These are phyloP conservation scores for Pediacus dermestoides DNA, from an alignment of 2,888 invertebrate species.

Conservation along the genomic window DNA sequence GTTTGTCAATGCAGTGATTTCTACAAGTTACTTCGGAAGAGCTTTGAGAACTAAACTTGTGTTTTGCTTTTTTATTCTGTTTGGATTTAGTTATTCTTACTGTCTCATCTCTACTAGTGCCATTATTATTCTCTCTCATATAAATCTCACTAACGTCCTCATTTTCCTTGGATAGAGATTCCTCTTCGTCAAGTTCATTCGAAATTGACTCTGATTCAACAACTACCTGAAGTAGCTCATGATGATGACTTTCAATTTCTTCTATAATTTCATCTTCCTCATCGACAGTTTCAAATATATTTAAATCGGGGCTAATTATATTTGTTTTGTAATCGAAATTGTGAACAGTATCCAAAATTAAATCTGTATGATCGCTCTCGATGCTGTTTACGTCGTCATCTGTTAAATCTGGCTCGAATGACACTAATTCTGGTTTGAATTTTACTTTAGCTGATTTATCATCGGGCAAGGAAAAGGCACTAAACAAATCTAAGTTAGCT, in stretches of 20 bases:
- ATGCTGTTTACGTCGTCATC: slow-evolving; percentile 47
- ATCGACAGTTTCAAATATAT: slow-evolving; percentile 32
- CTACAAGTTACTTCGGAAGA: slow-evolving; percentile 38
- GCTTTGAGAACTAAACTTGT: too few species aligned
- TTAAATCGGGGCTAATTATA: slow-evolving; percentile 16
- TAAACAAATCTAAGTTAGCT: slow-evolving; percentile 53
- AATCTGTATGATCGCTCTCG: slow-evolving; percentile 41
- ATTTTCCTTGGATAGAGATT: too few species aligned
- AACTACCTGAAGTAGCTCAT: too few species aligned
- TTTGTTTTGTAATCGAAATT: slow-evolving; percentile 27
- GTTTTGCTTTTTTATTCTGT: slow-evolving; percentile 6
- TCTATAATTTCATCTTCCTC: slow-evolving; percentile 33
- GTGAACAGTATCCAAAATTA: slow-evolving; percentile 18
- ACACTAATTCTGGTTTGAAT: slow-evolving; percentile 52
- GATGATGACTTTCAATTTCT: slow-evolving; percentile 24
- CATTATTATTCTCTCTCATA: too few species aligned
- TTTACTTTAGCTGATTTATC: slow-evolving; percentile 48
- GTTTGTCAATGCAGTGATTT: slow-evolving; percentile 45
- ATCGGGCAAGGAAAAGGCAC: slow-evolving; percentile 30
- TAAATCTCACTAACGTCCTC: too few species aligned
- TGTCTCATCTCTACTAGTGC: too few species aligned
- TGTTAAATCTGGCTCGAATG: slow-evolving; percentile 51
- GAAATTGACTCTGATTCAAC: too few species aligned
- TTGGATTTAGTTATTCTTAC: too few species aligned
- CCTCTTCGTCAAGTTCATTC: too few species aligned